phyloP scores from a whole-genome alignment of 1,140 invertebrate species.

The Coenobita brevimanus region DNA sequence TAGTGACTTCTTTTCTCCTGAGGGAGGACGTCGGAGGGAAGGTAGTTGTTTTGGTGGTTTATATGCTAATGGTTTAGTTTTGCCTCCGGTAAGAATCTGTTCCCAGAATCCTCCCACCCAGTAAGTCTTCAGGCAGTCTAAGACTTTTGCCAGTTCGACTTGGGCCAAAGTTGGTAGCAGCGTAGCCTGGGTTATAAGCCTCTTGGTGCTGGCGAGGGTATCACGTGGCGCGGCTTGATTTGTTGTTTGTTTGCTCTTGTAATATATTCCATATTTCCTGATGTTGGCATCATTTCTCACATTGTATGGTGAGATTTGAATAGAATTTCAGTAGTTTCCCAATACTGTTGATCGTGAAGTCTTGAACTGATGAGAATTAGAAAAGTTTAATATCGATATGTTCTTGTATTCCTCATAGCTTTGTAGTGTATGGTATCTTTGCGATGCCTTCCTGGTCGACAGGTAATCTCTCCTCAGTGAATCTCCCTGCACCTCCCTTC shows the following conservation, averaged over 20 bases:
- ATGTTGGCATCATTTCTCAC: too few relatives aligned
- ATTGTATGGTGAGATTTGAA: too few relatives aligned
- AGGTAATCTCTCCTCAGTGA: conserved; percentile 16
- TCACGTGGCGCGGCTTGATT: too few relatives aligned
- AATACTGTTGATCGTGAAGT: too few relatives aligned
- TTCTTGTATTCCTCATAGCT: too few relatives aligned
- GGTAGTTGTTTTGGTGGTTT: neutral
- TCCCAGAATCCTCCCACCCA: neutral
- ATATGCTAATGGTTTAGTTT: conserved; percentile 22
- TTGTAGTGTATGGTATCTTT: conserved; percentile 10
- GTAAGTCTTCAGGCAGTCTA: neutral
- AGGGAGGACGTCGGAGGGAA: neutral
- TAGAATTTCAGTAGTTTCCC: too few relatives aligned
- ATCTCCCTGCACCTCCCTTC: neutral
- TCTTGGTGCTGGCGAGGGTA: too few relatives aligned
- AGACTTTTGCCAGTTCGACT: neutral
- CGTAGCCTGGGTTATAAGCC: neutral
- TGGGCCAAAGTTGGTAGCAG: neutral
- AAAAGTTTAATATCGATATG: too few relatives aligned
- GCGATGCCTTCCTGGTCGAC: conserved; percentile 6
- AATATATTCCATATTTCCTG: too few relatives aligned
- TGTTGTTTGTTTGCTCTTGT: too few relatives aligned
- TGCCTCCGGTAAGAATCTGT: neutral
- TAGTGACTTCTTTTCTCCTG: too few relatives aligned
- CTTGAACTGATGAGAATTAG: too few relatives aligned